Conservation (phyloP, 2,113 vertebrate species). For the Coracopsis vasa region DNA sequence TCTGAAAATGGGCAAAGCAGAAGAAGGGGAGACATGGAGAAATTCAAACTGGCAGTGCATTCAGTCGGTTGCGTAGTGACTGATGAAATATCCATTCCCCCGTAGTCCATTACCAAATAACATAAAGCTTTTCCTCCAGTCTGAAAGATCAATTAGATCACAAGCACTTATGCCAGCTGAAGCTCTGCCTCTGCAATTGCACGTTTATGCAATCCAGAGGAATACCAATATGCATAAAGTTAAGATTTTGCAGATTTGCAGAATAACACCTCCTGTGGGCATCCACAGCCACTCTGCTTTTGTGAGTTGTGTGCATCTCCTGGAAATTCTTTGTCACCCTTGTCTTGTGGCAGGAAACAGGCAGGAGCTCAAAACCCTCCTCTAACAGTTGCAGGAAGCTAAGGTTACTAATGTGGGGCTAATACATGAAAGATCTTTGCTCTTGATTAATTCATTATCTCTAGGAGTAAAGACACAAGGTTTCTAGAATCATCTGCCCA, state of each 20-base stretch:
- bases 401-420: neutral
- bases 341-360: neutral
- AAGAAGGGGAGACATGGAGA: neutral
- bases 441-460: constrained; percentile 2
- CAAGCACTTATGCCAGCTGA: neutral
- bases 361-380: neutral
- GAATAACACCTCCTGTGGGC: neutral
- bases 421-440: neutral
- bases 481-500: neutral
- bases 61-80: neutral
- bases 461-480: neutral
- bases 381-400: neutral
- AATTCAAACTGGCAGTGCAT: neutral
- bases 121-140: neutral
- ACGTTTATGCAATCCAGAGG: neutral
- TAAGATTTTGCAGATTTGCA: neutral
- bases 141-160: neutral
- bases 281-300: neutral
- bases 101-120: neutral
- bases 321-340: neutral
- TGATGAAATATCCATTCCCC: neutral
- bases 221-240: neutral
- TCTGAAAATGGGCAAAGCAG: neutral
- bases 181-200: neutral
- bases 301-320: neutral